Evolutionary conservation across 2,888 invertebrate species (phyloP), one percentile per base, ranked within the genome.

Genomic region (Alviniconcha strummeri): DNA sequence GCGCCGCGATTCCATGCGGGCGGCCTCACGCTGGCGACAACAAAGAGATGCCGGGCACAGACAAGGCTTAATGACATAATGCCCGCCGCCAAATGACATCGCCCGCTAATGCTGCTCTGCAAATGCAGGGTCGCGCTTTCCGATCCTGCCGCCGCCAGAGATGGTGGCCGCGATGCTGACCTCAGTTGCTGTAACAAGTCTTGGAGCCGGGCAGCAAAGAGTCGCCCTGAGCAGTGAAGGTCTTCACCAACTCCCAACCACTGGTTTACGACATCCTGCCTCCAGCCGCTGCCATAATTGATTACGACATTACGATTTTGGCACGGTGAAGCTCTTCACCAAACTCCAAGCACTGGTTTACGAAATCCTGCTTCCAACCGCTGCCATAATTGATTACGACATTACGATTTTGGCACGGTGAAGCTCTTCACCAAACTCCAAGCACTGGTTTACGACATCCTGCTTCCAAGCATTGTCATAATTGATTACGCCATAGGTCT

Each of bases 11-110:
- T 57, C 57, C 57, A 55, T 19, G 56, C 55, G 71, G 81, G 11
- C 71, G 71, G 57, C 36, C 56, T 72, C 54, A 60, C 36, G 54
- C 6, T 13, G 74, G 56, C 57, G 74, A 75, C 83, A 81, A 85
- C 85, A 85, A 82, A 71, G 78, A 81, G 81, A 85, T 80, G 69
- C 54, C 79, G 84, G 81, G 83, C 81, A 83, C 84, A 82, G 85
- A 83, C 77, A 84, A 83, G 56, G 67, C 80, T 84, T 86, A 86
- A 86, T 86, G 83, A 84, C 84, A 85, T 86, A 84, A 86, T 77
- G 83, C 80, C 60, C 80, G 64, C 75, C 76, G 78, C 81, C 76
- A 85, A 86, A 83, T 85, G 86, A 83, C 85, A 86, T 86, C 85
- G 78, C 82, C 81, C 67, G 75, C 79, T 85, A 86, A 85, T 84